phyloP scores from a whole-genome alignment of 2,113 vertebrate species.

The Saguinus imperator region DNA sequence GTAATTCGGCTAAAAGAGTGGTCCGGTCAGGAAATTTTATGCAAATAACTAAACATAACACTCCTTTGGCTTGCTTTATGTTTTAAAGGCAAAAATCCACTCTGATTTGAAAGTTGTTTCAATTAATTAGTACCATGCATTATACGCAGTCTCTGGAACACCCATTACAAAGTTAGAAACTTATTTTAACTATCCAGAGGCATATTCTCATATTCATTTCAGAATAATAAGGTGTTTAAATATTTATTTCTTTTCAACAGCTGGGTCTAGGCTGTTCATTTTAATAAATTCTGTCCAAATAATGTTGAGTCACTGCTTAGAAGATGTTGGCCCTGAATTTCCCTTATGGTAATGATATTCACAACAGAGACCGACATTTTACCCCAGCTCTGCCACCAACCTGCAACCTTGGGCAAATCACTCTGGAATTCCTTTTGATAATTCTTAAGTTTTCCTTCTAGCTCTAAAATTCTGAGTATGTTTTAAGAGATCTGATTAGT shows the following conservation, averaged over 20 bases:
- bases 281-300: slow-evolving; percentile 79
- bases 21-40: slow-evolving; percentile 34
- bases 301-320: slow-evolving; percentile 74
- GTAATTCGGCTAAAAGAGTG: slow-evolving; percentile 67
- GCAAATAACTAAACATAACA: slow-evolving; percentile 59
- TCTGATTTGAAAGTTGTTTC: slow-evolving; percentile 70
- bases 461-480: slow-evolving; percentile 51
- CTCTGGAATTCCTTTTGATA: slow-evolving; percentile 58
- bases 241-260: slow-evolving; percentile 82
- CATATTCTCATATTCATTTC: slow-evolving; percentile 72
- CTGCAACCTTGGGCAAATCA: slow-evolving; percentile 20
- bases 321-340: slow-evolving; percentile 74
- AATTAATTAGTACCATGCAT: slow-evolving; percentile 47
- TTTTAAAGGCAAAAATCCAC: slow-evolving; percentile 63
- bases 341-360: slow-evolving; percentile 52
- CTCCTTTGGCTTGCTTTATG: slow-evolving; percentile 40
- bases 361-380: background rate
- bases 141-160: slow-evolving; percentile 24
- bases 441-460: slow-evolving; percentile 54
- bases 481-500: slow-evolving; percentile 64
- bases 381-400: slow-evolving; percentile 6
- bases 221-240: slow-evolving; percentile 78
- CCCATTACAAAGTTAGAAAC: slow-evolving; percentile 55
- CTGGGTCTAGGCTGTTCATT: slow-evolving; percentile 66
- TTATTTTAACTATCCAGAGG: slow-evolving; percentile 72